These are phyloP conservation scores for Oriolus oriolus DNA, from an alignment of 2,113 vertebrate genomes.

Conservation along the genomic window DNA sequence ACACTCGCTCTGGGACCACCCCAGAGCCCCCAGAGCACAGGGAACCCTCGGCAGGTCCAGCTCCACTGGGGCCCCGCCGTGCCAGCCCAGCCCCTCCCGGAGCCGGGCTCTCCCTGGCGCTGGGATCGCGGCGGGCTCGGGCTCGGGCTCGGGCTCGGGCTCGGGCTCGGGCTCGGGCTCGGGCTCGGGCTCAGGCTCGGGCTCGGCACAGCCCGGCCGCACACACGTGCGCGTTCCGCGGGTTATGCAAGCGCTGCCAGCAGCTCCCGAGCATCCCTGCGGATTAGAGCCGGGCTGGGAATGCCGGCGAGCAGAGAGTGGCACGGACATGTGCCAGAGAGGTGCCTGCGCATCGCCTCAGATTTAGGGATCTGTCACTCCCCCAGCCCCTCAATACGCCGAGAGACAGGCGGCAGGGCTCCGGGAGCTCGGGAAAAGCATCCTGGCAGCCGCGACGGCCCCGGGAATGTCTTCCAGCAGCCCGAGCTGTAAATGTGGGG, in stretches of 20 bases:
- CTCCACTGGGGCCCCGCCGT: fast-evolving
- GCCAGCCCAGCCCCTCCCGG: fast-evolving
- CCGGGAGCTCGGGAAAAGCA: background rate
- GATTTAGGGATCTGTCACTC: background rate
- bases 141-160: too few relatives aligned
- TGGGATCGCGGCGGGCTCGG: background rate
- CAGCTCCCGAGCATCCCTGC: background rate
- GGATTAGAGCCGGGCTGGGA: background rate
- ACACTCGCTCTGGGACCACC: background rate
- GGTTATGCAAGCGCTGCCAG: background rate
- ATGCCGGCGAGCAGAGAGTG: background rate
- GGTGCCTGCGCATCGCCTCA: background rate
- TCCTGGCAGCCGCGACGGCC: fast-evolving
- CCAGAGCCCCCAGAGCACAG: background rate
- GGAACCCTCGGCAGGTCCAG: background rate
- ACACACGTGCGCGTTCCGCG: fast-evolving
- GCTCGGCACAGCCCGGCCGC: background rate
- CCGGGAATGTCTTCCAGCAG: background rate
- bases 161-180: too few relatives aligned
- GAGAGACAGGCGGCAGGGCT: background rate
- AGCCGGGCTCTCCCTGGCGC: fast-evolving
- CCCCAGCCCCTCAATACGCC: fast-evolving
- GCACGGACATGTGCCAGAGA: background rate
- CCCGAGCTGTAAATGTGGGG: fast-evolving
- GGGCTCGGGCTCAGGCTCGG: background rate